Evolutionary conservation across 2,113 vertebrate species (phyloP).

Genomic region (Crotalus tigris): DNA sequence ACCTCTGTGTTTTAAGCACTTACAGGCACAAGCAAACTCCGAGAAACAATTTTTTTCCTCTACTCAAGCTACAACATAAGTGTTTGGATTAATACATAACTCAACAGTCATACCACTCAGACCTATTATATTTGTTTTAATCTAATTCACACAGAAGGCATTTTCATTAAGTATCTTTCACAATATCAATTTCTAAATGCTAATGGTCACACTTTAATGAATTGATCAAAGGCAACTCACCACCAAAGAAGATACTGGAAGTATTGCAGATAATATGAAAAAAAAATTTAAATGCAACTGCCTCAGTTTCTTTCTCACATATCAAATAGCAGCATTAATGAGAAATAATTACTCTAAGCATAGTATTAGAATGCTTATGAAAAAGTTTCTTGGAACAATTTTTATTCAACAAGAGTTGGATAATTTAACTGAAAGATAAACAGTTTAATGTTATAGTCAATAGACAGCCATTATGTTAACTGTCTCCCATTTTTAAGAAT

Average conservation of each 20-base stretch:
- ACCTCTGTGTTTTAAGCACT: constrained; percentile 62
- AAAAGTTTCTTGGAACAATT: background rate
- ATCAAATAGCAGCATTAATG: background rate
- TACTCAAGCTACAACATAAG: constrained; percentile 40
- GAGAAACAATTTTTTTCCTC: constrained; percentile 64
- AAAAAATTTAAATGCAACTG: background rate
- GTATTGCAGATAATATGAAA: background rate
- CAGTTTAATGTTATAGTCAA: background rate
- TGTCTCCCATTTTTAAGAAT: background rate
- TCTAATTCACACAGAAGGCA: background rate
- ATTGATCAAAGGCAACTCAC: background rate
- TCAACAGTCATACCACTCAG: constrained; percentile 1
- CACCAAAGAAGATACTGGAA: background rate
- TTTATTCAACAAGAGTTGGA: background rate
- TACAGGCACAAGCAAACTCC: constrained; percentile 62
- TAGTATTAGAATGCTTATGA: background rate
- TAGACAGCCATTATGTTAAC: background rate
- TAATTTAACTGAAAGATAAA: background rate
- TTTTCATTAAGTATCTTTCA: constrained; percentile 18
- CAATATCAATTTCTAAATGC: background rate
- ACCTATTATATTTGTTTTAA: constrained; percentile 12
- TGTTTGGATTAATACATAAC: constrained; percentile 32
- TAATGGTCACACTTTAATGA: background rate
- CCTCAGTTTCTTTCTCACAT: background rate
- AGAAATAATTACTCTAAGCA: background rate